Conservation (phyloP, 2,797 vertebrate species). For the Cuculus canorus region DNA sequence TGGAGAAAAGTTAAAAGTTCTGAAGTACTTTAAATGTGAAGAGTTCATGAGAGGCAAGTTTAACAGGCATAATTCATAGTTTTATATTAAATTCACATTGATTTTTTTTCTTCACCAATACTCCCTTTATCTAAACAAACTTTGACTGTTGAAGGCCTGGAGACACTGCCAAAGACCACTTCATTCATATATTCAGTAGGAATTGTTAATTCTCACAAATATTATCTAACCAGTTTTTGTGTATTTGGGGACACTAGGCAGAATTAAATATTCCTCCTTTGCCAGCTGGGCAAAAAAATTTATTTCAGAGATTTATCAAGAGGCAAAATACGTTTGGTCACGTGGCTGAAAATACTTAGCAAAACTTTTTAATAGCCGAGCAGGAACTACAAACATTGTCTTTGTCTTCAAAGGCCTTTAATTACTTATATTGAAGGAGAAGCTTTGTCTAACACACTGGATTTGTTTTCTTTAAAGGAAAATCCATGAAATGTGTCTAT, state of each 20-base stretch:
- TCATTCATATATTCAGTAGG: background rate
- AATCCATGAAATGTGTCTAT: background rate
- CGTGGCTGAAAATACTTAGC: background rate
- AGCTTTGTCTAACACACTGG: background rate
- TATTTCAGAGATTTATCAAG: background rate
- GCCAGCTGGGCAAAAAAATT: background rate
- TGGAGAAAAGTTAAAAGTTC: background rate
- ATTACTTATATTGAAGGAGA: background rate
- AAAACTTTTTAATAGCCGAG: background rate
- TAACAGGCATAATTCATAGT: slow-evolving; percentile 19
- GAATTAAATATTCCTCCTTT: background rate
- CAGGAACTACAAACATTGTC: background rate
- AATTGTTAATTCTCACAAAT: background rate
- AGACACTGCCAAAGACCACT: background rate
- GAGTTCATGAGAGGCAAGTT: background rate
- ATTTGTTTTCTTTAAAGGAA: slow-evolving; percentile 18
- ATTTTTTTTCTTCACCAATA: background rate
- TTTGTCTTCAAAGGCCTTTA: background rate
- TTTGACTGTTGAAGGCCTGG: background rate
- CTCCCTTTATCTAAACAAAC: background rate
- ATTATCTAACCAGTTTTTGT: background rate
- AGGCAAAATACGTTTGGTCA: background rate
- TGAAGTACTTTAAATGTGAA: background rate
- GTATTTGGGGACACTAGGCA: background rate
- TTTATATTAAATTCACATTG: slow-evolving; percentile 6